Base-by-base conservation (phyloP, 2,797 vertebrate genomes). In the Notolepis coatsorum region DNA sequence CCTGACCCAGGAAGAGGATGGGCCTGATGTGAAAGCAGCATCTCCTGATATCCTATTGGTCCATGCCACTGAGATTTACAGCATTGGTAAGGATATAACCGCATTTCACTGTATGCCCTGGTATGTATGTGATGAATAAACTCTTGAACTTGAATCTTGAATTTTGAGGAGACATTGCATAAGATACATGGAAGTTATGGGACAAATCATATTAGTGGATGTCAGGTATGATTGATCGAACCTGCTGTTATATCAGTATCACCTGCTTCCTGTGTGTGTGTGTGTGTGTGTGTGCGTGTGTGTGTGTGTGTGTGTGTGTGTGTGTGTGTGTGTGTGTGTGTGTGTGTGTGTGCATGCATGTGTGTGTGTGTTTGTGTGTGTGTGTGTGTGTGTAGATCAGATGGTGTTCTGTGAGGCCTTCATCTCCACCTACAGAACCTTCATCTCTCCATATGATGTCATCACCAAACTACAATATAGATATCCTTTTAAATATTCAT, bases 391-490 rank as follows among this genome's bases (percentile, higher is more conserved):
- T 62, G 7, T 50, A 98, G 96, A 96, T 46, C 80, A 94, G 77
- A 92, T 94, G 55, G 71, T 96, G 77, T 98, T 94, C 84, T 95
- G 94, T 31, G 96, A 98, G 85, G 96, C 96, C 65, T 98, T 98
- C 75, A 84, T 98, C 81, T 95, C 93, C 10, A 98, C 96, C 0
- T 98, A 97, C 88, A 88, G 96, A 63, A 95, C 94, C 2, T 98
- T 98, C 77, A 94, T 96, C 75, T 92, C 86, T 37, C 94, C 96
- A 0, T 92, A 93, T 57, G 94, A 95, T 25, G 93, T 97, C 79
- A 95, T 98, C 88, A 93, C 92, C 77, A 97, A 96, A 82, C 92
- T 98, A 20, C 95, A 96, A 73, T 93, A 91, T 79, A 92, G 96
- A 97, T 97, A 98, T 96, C 96, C 95, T 96, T 92, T 75, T 43